Percentiles rank a stretch among this genome's conserved stretches.
Conservation (phyloP, 2,888 invertebrate genomes). For the Aethes cnicana region DNA sequence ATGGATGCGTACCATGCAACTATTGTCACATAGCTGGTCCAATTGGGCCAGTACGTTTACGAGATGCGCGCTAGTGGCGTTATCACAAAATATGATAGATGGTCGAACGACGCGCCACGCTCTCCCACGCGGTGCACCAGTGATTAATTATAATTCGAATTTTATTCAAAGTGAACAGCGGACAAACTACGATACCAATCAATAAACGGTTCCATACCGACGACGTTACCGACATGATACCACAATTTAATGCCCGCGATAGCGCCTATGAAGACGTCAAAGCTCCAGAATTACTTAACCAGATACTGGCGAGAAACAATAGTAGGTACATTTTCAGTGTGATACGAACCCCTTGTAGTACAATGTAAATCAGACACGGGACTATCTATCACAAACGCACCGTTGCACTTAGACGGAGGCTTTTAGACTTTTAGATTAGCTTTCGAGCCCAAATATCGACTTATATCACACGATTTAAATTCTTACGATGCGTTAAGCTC, state of each 20-base stretch:
- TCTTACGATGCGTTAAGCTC: conserved; percentile 18
- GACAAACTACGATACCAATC: conserved; percentile 81
- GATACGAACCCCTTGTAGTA: conserved; percentile 56
- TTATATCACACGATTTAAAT: conserved; percentile 22
- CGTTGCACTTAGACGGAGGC: conserved; percentile 24
- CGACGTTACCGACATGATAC: conserved; percentile 78
- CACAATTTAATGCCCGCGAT: conserved; percentile 78
- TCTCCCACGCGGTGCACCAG: conserved; percentile 77
- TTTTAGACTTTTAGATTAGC: conserved; percentile 30
- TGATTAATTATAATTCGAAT: conserved; percentile 83
- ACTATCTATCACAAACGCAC: conserved; percentile 44
- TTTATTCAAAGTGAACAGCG: conserved; percentile 82
- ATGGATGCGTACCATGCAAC: conserved; percentile 17
- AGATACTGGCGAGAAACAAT: conserved; percentile 52
- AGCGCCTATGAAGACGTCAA: conserved; percentile 78
- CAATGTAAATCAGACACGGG: conserved; percentile 47
- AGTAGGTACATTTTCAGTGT: conserved; percentile 64
- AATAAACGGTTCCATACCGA: conserved; percentile 82
- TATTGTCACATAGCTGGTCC: conserved; percentile 42
- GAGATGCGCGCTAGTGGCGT: conserved; percentile 77
- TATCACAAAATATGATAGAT: conserved; percentile 83
- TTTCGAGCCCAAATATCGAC: conserved; percentile 17
- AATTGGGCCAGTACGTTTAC: conserved; percentile 71
- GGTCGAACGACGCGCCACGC: conserved; percentile 71
- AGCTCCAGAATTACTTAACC: conserved; percentile 60